phyloP scores from a whole-genome alignment of 2,113 vertebrate species.

The Pelodiscus sinensis region DNA sequence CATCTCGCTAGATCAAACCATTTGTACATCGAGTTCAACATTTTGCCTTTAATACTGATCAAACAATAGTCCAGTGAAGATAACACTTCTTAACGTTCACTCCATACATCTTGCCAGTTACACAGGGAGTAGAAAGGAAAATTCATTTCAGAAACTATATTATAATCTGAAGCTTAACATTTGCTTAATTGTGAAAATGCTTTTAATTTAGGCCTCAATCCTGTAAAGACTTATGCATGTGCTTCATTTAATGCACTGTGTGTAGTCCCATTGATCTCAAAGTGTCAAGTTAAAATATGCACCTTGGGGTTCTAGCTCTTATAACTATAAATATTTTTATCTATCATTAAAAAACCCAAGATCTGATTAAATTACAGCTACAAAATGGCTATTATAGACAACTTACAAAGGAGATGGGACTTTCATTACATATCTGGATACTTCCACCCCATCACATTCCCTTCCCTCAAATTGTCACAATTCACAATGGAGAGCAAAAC shows the following conservation, averaged over 20 bases:
- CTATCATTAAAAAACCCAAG: too few species aligned
- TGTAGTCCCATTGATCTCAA: background rate
- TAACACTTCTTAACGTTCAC: background rate
- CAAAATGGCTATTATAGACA: too few species aligned
- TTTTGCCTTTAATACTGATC: background rate
- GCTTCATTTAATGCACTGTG: background rate
- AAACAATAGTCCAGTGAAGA: background rate
- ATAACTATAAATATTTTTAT: background rate
- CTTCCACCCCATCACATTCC: too few species aligned
- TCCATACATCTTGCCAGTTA: background rate
- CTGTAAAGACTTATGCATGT: background rate
- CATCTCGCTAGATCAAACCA: background rate
- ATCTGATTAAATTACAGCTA: too few species aligned
- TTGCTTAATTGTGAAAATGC: background rate
- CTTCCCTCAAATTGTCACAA: too few species aligned
- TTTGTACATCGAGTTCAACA: background rate
- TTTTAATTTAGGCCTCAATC: background rate
- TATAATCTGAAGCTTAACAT: accelerated
- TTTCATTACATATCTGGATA: too few species aligned
- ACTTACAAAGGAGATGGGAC: too few species aligned
- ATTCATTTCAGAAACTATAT: background rate
- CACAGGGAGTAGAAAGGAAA: background rate
- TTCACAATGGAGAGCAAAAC: too few species aligned
- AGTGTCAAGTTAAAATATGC: background rate
- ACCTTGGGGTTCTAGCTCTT: background rate